phyloP scores from a whole-genome alignment of 2,888 invertebrate species.

The Aporophyla lueneburgensis region DNA sequence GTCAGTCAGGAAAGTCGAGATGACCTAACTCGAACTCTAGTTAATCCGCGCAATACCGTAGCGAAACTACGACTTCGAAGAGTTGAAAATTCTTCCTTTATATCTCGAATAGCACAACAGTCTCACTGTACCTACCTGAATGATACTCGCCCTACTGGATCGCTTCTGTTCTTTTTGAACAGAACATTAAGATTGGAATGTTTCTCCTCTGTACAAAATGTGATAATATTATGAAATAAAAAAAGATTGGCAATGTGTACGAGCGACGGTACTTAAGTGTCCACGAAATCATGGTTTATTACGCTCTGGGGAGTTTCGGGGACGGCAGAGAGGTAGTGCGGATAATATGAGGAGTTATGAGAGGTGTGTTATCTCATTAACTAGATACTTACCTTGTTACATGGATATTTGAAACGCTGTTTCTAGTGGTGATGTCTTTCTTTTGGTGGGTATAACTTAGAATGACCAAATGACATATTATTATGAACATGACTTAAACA shows the following conservation, averaged over 20 bases:
- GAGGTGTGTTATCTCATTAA: constrained; percentile 46
- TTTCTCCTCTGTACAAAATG: constrained; percentile 1
- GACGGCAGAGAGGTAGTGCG: constrained; percentile 35
- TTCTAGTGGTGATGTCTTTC: neutral
- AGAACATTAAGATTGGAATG: constrained; percentile 13
- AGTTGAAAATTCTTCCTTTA: neutral
- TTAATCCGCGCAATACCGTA: constrained; percentile 1
- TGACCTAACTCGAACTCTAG: neutral
- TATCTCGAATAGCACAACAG: constrained; percentile 21
- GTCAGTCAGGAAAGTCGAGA: constrained; percentile 10
- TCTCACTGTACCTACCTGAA: neutral
- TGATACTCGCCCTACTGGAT: neutral
- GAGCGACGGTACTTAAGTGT: constrained; percentile 30
- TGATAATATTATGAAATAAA: constrained; percentile 43
- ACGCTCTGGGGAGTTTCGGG: constrained; percentile 38
- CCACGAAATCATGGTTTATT: constrained; percentile 53
- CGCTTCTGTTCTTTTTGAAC: neutral
- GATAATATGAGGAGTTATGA: constrained; percentile 30
- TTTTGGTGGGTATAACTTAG: neutral
- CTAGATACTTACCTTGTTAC: constrained; percentile 16
- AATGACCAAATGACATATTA: neutral
- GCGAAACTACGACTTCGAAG: constrained; percentile 1
- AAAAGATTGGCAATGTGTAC: constrained; percentile 28
- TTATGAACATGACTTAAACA: no score
- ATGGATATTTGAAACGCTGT: constrained; percentile 4